These are phyloP conservation scores for Argyra leucocephala DNA, from an alignment of 2,888 invertebrate genomes.

Conservation along the genomic window DNA sequence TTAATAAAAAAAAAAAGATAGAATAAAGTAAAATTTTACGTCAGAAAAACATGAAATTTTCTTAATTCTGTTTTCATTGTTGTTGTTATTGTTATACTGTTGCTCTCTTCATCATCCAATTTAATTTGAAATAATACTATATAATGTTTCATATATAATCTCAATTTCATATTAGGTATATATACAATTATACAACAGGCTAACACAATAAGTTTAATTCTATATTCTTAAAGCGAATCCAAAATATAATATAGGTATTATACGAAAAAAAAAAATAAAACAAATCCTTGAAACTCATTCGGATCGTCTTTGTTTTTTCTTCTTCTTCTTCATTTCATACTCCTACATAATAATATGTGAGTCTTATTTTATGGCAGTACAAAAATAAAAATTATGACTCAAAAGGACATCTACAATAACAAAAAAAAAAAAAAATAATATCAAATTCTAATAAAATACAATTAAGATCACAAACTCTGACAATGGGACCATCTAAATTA, in stretches of 20 bases:
- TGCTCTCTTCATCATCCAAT: not conserved
- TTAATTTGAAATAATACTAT: not conserved
- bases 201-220: too few species aligned
- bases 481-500: constrained; percentile 3
- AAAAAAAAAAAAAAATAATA: not conserved
- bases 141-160: not conserved
- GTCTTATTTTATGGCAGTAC: too few species aligned
- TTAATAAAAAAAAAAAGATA: too few species aligned
- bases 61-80: too few species aligned
- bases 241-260: too few species aligned
- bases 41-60: too few species aligned
- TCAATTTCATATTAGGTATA: not conserved
- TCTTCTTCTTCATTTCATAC: too few species aligned
- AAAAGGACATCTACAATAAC: not conserved
- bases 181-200: not conserved
- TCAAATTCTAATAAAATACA: constrained; percentile 6
- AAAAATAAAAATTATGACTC: too few species aligned
- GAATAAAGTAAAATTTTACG: too few species aligned
- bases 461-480: constrained; percentile 4
- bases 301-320: too few species aligned
- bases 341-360: too few species aligned
- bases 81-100: not conserved
- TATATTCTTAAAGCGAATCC: too few species aligned
- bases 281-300: not conserved
- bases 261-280: not conserved